Base-by-base conservation (phyloP, 1,140 invertebrate genomes). In the Nasonia vitripennis region DNA sequence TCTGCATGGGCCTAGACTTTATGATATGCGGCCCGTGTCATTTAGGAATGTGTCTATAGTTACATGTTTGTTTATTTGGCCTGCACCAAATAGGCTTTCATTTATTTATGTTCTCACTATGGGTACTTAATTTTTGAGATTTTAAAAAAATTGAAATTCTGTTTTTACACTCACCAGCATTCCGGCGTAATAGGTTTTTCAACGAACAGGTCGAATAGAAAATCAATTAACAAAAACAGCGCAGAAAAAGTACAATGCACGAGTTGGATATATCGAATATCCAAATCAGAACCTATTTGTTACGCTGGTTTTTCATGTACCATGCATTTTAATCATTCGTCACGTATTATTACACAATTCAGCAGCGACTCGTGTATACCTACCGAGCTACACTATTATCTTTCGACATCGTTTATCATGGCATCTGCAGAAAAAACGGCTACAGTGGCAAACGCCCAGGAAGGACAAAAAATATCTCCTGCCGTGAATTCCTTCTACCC, bases 281-380 rank as follows among this genome's bases (percentile, higher is more conserved):
- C 41, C n/a, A 67, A 41, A 81, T 81, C 37, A 48, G 20, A 70
- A 20, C 70, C 62, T 67, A 79, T 71, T 23, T 2, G 27, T 68
- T 27, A 70, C 68, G 67, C 12, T 68, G 37, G 23, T 81, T 81
- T 71, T 70, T 70, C 67, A 11, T 23, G 37, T 37, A 10, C 6
- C 12, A 10, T 37, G n/a, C 68, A n/a, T 71, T 71, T 81, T 70
- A 71, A 81, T 41, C 34, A 70, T 81, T 81, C 41, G 45, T 81
- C 45, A 81, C 45, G 70, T 81, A 81, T 81, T 23, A 81, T 81
- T 81, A 51, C 80, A 31, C 70, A 81, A 81, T 73, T 81, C 68
- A 9, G 14, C 5, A 51, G 12, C 55, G 68, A 71, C 55, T 62
- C 1, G 7, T 62, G 55, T 62, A 45, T 45, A 48, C 34, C 37